Evolutionary conservation across 1,140 invertebrate species (phyloP), one percentile per base, ranked within the genome.

Genomic region (Trichonephila clavipes): DNA sequence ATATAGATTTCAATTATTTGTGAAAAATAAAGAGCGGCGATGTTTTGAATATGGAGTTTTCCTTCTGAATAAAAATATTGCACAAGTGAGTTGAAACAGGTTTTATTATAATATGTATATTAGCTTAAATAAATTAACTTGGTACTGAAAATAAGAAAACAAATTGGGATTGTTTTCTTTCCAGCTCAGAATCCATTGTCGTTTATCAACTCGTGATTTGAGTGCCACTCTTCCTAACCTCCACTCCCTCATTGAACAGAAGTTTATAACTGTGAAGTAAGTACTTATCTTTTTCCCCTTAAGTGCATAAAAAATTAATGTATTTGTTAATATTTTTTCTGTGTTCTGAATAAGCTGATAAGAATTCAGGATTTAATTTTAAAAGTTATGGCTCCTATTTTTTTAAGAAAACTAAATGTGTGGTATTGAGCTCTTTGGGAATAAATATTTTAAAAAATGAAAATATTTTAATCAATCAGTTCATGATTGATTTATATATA

Each of bases 21-120:
- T 97, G 24, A 97, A 97, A 95, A 97, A 97, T 44, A 97, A 97
- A 95, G 97, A 97, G 95, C 97, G 96, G 95, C 96, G 97, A 90
- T 97, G 97, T 95, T 98, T 97, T 96, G 97, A 97, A 95, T 98
- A 98, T 96, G 98, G 97, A 77, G 98, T 98, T 24, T 98, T 97
- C 95, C 96, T 98, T 28, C 95, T 98, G n/a, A 98, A 98, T 95
- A 98, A 98, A 96, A 98, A 98, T 95, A 98, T 98, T 94, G 97
- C 97, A 82, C 98, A 98, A 95, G 96, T 96, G 95, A 90, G 85
- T 81, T 87, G 82, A 44, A 40, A 82, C 19, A 58, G 18, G 88
- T 83, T 18, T 88, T 58, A 81, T 66, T 66, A 66, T 24, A 21
- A 34, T 51, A n/a, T 90, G 81, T 59, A 0, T 14, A 72, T 59